These are phyloP conservation scores for Triops longicaudatus DNA, from an alignment of 1,140 invertebrate genomes.

Conservation along the genomic window DNA sequence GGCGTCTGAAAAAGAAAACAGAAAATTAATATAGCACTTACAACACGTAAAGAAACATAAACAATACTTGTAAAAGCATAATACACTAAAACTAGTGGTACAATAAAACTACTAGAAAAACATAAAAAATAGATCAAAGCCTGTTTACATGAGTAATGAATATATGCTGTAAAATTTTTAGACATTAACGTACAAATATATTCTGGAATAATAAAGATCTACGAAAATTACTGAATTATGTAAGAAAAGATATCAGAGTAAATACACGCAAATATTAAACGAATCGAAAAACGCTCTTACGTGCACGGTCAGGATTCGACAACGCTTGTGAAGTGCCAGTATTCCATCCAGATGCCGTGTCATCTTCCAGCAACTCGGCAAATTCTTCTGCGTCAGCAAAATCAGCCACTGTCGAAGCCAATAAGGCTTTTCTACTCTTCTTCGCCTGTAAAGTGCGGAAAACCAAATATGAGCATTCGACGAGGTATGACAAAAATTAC, in stretches of 20 bases:
- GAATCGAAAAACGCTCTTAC: conserved; percentile 25
- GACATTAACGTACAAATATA: no score
- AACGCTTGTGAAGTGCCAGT: conserved; percentile 33
- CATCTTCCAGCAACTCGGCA: conserved; percentile 38
- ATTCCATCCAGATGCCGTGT: conserved; percentile 32
- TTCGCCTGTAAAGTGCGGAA: conserved; percentile 30
- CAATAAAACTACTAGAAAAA: neutral
- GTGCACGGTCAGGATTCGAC: conserved; percentile 33
- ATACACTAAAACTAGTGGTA: no score
- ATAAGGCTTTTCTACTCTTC: conserved; percentile 32
- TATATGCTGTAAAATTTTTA: no score
- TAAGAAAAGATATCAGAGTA: no score
- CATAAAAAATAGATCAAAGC: no score
- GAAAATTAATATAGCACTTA: no score
- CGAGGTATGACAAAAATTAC: conserved; percentile 16
- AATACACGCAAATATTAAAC: neutral
- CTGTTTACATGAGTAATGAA: no score
- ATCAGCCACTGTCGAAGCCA: conserved; percentile 25
- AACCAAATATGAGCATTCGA: conserved; percentile 28
- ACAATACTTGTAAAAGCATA: no score
- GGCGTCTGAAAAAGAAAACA: conserved; percentile 20
- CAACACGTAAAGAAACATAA: no score
- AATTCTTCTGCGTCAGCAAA: conserved; percentile 35
- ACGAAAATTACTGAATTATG: no score
- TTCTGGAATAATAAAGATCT: neutral